A percentile compares a stretch with the other conserved stretches of the same genome.
These are phyloP conservation scores for Proterorhinus semilunaris DNA, from an alignment of 2,113 vertebrate genomes.

Conservation along the genomic window DNA sequence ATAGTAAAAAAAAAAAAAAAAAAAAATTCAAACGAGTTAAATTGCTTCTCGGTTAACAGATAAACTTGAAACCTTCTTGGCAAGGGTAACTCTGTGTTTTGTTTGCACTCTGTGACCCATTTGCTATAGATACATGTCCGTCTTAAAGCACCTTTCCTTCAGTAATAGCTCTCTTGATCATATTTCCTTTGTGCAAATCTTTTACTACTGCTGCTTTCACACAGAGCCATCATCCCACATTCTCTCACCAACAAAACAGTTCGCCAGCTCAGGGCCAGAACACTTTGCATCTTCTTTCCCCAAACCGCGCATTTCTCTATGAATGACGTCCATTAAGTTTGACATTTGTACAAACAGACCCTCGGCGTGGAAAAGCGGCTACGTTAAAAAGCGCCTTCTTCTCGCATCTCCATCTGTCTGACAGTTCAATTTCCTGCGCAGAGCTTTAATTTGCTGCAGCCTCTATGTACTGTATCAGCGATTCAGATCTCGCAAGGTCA, in stretches of 20 bases:
- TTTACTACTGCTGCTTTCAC: not conserved
- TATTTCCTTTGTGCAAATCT: constrained; percentile 1
- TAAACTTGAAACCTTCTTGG: not conserved
- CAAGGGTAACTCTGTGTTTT: not conserved
- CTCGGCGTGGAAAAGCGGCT: constrained; percentile 41
- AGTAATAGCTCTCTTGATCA: not conserved
- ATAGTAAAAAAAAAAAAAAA: not conserved
- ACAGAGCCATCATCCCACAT: constrained; percentile 1
- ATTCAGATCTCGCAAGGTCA: constrained; percentile 66
- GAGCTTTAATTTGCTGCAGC: constrained; percentile 62
- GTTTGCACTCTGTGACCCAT: not conserved
- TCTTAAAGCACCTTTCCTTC: not conserved
- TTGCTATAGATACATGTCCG: not conserved
- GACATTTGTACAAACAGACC: constrained; percentile 57
- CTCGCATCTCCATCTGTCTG: constrained; percentile 44
- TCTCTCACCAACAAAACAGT: constrained; percentile 20
- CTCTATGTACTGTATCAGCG: constrained; percentile 43
- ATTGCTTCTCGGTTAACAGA: not conserved
- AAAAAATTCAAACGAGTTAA: not conserved
- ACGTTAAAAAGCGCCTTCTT: constrained; percentile 28
- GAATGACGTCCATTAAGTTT: constrained; percentile 43
- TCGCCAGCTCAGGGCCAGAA: not conserved
- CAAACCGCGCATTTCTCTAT: constrained; percentile 27
- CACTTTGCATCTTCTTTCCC: not conserved
- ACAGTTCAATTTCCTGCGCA: constrained; percentile 67